Conservation (phyloP, 2,797 vertebrate species). For the Luscinia luscinia region DNA sequence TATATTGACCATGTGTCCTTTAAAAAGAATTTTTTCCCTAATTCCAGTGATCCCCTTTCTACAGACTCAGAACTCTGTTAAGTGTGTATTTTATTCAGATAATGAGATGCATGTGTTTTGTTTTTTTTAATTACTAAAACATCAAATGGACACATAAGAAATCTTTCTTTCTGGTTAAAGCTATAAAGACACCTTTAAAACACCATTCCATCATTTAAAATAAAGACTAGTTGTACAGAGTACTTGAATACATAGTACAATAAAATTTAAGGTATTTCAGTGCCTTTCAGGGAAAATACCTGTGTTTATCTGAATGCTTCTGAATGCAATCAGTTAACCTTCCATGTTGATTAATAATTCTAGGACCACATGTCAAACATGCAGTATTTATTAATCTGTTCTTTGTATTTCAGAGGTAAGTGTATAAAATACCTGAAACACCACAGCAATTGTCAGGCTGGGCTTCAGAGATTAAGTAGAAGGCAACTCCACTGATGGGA, state of each 20-base stretch:
- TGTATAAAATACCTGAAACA: conserved; percentile 34
- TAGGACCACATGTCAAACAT: neutral
- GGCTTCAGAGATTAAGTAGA: neutral
- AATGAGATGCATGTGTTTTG: neutral
- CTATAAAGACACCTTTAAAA: neutral
- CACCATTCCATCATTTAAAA: neutral
- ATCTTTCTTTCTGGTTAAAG: neutral
- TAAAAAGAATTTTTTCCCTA: neutral
- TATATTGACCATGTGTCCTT: neutral
- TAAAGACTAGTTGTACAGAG: neutral
- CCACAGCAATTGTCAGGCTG: conserved; percentile 14
- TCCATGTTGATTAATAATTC: conserved; percentile 5
- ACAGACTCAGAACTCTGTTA: neutral
- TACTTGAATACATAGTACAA: neutral
- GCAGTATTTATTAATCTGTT: conserved; percentile 18
- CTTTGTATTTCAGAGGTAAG: conserved; percentile 9
- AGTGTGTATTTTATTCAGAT: neutral
- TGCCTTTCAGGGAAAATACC: neutral
- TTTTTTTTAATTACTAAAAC: neutral
- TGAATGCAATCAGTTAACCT: neutral
- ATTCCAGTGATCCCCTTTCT: neutral
- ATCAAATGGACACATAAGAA: neutral
- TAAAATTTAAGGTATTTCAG: neutral
- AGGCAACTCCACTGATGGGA: neutral
- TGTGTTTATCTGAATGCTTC: neutral